Evolutionary conservation across 2,888 invertebrate species (phyloP).

Genomic region (Idaea straminata): DNA sequence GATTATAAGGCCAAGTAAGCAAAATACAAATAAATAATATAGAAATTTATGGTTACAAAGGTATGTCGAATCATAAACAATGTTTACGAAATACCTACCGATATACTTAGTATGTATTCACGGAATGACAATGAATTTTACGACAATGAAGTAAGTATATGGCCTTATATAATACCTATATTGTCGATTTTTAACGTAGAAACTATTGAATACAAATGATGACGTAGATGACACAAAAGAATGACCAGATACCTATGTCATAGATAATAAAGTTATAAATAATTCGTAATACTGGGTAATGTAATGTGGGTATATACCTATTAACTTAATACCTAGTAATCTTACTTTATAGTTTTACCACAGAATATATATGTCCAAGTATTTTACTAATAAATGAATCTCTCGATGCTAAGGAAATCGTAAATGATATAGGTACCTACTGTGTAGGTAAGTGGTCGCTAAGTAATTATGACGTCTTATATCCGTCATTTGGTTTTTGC

Average conservation of each 20-base stretch:
- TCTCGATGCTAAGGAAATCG: no score
- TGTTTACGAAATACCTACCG: slow-evolving; percentile 8
- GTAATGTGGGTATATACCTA: no score
- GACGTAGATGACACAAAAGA: not conserved
- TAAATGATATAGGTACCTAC: no score
- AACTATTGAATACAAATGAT: not conserved
- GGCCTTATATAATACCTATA: not conserved
- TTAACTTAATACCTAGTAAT: no score
- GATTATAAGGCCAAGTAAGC: no score
- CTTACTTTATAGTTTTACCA: no score
- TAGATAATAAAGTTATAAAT: not conserved
- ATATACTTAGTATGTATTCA: slow-evolving; percentile 9
- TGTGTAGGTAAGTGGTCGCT: no score
- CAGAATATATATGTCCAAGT: no score
- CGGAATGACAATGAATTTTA: slow-evolving; percentile 5
- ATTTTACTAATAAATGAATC: no score
- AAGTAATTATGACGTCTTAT: no score
- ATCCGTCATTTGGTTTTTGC: no score
- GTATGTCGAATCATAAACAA: slow-evolving; percentile 32
- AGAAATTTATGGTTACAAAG: slow-evolving; percentile 26
- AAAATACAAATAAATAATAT: slow-evolving; percentile 9
- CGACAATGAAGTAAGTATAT: not conserved
- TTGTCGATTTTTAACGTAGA: not conserved
- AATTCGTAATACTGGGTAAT: not conserved
- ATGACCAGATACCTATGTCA: not conserved